Conservation (phyloP, 2,888 invertebrate species). For the Ophonus ardosiacus region DNA sequence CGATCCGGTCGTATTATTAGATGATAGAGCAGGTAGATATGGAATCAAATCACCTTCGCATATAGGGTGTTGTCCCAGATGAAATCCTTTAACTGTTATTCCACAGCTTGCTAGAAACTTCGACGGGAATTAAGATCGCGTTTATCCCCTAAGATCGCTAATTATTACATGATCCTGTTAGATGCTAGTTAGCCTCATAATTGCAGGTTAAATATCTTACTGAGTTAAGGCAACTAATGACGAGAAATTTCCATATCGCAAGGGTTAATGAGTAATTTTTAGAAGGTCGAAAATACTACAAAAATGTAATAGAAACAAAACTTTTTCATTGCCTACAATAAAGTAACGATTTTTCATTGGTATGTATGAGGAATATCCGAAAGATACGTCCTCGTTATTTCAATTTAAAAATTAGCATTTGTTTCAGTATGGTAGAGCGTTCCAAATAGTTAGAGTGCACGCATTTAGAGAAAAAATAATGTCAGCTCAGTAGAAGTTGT, state of each 20-base stretch:
- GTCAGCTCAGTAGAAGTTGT: no score
- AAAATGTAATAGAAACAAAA: no score
- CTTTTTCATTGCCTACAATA: no score
- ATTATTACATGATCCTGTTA: slow-evolving; percentile 41
- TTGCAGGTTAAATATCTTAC: slow-evolving; percentile 8
- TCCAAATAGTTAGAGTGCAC: no score
- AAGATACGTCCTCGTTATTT: no score
- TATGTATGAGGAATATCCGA: no score
- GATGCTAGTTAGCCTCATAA: slow-evolving; percentile 1
- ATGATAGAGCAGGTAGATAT: slow-evolving; percentile 31
- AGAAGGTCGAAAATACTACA: not conserved
- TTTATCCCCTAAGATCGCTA: not conserved
- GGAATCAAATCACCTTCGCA: not conserved
- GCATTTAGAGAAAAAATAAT: no score
- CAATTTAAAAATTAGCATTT: no score
- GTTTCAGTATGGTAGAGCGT: no score
- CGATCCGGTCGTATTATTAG: slow-evolving; percentile 19
- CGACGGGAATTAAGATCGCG: slow-evolving; percentile 19
- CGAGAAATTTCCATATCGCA: not conserved
- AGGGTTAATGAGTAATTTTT: not conserved
- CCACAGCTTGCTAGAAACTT: not conserved
- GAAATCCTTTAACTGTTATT: not conserved
- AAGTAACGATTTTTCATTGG: no score
- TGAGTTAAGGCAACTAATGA: not conserved
- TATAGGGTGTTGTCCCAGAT: not conserved